phyloP scores from a whole-genome alignment of 2,888 invertebrate genomes.

The Lasioglossum figueresi region DNA sequence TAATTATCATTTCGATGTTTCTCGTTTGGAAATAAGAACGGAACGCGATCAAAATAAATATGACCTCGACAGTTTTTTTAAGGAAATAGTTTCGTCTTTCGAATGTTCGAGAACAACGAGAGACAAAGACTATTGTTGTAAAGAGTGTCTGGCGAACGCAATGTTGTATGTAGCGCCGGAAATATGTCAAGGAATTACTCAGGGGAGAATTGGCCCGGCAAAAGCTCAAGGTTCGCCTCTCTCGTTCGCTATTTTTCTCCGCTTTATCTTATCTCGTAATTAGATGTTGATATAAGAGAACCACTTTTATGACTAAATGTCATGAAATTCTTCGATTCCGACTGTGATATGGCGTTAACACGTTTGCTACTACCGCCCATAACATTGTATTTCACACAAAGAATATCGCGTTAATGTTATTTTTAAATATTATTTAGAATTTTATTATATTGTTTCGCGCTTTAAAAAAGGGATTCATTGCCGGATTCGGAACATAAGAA shows the following conservation, averaged over 20 bases:
- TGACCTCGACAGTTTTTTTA: neutral
- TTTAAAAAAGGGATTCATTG: neutral
- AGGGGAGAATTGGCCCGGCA: slow-evolving; percentile 32
- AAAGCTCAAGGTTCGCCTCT: slow-evolving; percentile 25
- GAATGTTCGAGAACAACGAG: neutral
- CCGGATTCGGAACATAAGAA: too few relatives aligned
- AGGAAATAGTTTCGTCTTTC: neutral
- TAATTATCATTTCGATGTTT: neutral
- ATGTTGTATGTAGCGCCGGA: slow-evolving; percentile 7
- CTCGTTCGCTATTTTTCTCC: slow-evolving; percentile 1
- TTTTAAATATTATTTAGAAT: neutral
- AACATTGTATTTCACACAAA: neutral
- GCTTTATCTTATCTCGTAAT: neutral
- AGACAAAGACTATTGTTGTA: slow-evolving; percentile 1
- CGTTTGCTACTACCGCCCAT: neutral
- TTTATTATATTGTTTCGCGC: neutral
- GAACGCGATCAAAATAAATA: neutral
- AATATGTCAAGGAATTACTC: slow-evolving; percentile 46
- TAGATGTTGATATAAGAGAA: neutral
- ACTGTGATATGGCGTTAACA: neutral
- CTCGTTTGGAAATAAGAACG: neutral
- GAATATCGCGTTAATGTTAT: neutral
- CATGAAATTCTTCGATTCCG: neutral
- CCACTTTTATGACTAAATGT: neutral
- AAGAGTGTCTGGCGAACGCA: neutral